Evolutionary conservation across 2,888 invertebrate species (phyloP), one percentile per base, ranked within the genome.

Genomic region (Acleris literana): DNA sequence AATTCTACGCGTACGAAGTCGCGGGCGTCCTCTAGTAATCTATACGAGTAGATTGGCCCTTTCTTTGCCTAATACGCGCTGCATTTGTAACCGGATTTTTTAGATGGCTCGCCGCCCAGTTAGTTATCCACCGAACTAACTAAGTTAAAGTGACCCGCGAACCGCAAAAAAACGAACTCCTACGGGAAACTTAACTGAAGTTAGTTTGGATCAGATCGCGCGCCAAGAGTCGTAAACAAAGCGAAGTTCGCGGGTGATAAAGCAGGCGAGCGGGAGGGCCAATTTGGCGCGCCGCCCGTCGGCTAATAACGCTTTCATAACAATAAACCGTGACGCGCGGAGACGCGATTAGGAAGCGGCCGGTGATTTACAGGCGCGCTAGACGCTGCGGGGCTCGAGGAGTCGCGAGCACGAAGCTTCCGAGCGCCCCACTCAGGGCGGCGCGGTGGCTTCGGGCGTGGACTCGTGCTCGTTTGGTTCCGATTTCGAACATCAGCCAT

Each of bases 141-240:
- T 39, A 11, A 39, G 13, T 39, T 39, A 39, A 39, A 39, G 11
- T 39, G 39, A 39, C 13, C 16, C 17, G n/a, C 1, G 16, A n/a
- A 56, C 44, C 4, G n/a, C 16, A 25, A n/a, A 56, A 56, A 55
- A 55, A 55, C 55, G 13, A 13, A 59, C 64, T 55, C 33, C 33
- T 22, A 46, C 25, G 20, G 22, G 18, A 20, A 51, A 60, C 51
- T 55, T 11, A 16, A 13, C 54, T 43, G 49, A 64, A 64, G 54
- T 64, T 59, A 13, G 54, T 52, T 22, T 48, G 29, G 51, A 44
- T 61, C 51, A 49, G 55, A 51, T 61, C 60, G 33, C 43, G 33
- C 49, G 64, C 65, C 65, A 65, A 56, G 43, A 55, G 55, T 65
- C 65, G 22, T 65, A 65, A 65, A 65, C 65, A 65, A 60, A 56